Base-by-base conservation (phyloP, 2,888 invertebrate genomes). In the Palloptera scutellata region DNA sequence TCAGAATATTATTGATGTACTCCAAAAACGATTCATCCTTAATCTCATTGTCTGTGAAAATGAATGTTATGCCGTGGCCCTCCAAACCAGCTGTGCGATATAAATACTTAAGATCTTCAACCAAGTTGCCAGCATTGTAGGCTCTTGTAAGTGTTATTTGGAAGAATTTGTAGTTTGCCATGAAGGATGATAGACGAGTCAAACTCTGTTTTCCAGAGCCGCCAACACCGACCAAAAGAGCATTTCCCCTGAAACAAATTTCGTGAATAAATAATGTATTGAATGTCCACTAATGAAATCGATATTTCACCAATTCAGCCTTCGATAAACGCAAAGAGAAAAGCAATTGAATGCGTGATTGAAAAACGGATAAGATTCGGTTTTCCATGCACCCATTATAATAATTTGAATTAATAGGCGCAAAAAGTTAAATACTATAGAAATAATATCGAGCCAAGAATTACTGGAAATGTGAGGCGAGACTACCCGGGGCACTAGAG, bases 151-250 rank as follows among this genome's bases (percentile, higher is more conserved):
- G 85, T 53, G 92, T 91, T 62, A 96, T 96, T 86, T 96, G 95
- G 81, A 93, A 95, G 75, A 90, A 91, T 61, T 89, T 88, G 80
- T 91, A 95, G 70, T 91, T 92, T 0, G 95, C 94, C 64, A 96
- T 95, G 78, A 91, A 95, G 0, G 95, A 92, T 0, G 95, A 90
- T 48, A 96, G 85, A 79, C 92, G 89, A 0, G 95, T 95, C 69
- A 96, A 88, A 76, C 95, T 95, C 83, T 95, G 95, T 81, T 96
- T 96, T 5, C 96, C 96, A 1, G 95, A 95, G 51, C 96, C 96
- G 60, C 96, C 96, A 1, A 96, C 94, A 5, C 96, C 96, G 4
- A 96, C 95, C 1, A 96, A 86, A 75, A 96, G 85, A 0, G 92
- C 93, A 79, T 94, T 94, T 12, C 95, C 95, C 77, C 89, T 80